Percentiles rank a stretch among this genome's conserved stretches.
These are phyloP conservation scores for Polyploca ridens DNA, from an alignment of 2,888 invertebrate genomes.

Conservation along the genomic window DNA sequence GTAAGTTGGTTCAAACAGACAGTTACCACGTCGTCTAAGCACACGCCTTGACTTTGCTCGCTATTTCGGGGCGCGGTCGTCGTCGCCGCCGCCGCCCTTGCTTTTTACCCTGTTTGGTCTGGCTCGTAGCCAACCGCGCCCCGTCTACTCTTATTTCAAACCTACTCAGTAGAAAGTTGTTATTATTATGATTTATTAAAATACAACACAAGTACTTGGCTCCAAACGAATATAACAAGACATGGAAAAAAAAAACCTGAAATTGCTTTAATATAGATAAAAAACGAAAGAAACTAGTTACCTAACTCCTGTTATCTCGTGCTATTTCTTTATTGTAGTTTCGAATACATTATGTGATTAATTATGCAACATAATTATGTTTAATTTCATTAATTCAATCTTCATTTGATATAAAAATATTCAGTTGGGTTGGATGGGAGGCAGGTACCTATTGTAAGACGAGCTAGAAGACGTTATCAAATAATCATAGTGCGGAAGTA, in stretches of 20 bases:
- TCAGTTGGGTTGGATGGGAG: not conserved
- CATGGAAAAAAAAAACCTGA: not conserved
- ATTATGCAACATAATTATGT: not conserved
- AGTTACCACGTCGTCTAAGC: constrained; percentile 50
- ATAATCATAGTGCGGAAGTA: constrained; percentile 36
- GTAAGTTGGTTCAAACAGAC: constrained; percentile 42
- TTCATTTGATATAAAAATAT: too few relatives aligned
- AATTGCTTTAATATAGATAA: not conserved
- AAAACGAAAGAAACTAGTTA: not conserved
- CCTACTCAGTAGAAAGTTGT: constrained; percentile 51
- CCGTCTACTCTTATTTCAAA: constrained; percentile 59
- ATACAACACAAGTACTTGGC: not conserved
- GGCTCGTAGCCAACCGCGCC: constrained; percentile 75
- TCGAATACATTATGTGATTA: not conserved
- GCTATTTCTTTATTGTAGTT: too few relatives aligned
- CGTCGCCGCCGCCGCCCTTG: constrained; percentile 70
- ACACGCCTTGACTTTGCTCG: constrained; percentile 82
- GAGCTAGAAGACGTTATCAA: constrained; percentile 19
- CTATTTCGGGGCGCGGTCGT: constrained; percentile 80
- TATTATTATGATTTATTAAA: constrained; percentile 53
- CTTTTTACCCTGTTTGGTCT: constrained; percentile 83
- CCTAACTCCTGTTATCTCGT: too few relatives aligned
- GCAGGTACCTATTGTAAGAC: not conserved
- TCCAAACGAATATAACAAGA: not conserved
- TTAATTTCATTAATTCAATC: too few relatives aligned